These are phyloP conservation scores for Pentalonia nigronervosa DNA, from an alignment of 1,140 invertebrate species.

Conservation along the genomic window DNA sequence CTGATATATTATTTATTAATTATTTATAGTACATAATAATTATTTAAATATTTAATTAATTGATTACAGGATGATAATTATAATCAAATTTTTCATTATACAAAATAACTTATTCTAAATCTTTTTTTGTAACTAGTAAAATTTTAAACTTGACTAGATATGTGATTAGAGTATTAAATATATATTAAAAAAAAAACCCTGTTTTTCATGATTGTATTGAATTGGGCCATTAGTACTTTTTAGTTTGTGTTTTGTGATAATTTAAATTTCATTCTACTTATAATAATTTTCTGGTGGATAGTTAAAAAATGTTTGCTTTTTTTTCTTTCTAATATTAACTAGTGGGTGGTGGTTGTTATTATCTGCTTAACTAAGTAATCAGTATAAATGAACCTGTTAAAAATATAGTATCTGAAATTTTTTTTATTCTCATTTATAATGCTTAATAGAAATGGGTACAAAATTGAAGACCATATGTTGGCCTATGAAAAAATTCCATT, in stretches of 20 bases:
- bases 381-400: slow-evolving; percentile 13
- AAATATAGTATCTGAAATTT: not conserved
- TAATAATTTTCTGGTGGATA: not conserved
- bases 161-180: slow-evolving; percentile 18
- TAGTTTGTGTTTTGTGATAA: not conserved
- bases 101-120: not conserved
- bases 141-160: not conserved
- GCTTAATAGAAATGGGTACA: slow-evolving; percentile 27
- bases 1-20: slow-evolving; percentile 2
- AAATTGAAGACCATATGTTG: not conserved
- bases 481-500: not conserved
- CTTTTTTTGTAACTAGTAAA: slow-evolving; percentile 21
- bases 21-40: slow-evolving; percentile 15
- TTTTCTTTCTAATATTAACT: slow-evolving; percentile 34
- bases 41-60: not conserved
- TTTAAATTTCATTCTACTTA: not conserved
- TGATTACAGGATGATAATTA: not conserved
- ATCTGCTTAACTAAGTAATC: not conserved
- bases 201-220: not conserved
- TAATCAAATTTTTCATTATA: not conserved
- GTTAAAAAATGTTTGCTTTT: slow-evolving; percentile 15
- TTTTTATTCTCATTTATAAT: not conserved
- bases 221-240: not conserved
- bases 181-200: not conserved
- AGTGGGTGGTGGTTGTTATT: slow-evolving; percentile 48